Evolutionary conservation across 2,797 vertebrate species (phyloP).

Genomic region (Enteromius anoplus): DNA sequence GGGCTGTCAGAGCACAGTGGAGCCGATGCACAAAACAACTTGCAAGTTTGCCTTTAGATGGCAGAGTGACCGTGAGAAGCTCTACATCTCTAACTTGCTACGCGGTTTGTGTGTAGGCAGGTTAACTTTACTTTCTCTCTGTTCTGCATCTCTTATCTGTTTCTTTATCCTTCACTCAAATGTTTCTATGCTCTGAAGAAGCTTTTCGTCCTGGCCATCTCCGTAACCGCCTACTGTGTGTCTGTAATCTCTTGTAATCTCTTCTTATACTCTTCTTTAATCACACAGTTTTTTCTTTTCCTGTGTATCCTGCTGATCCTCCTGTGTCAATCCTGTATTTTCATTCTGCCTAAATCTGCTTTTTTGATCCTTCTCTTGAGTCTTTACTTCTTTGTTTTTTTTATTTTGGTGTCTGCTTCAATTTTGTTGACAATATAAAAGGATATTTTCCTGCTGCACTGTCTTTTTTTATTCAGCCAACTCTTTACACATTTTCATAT

Average conservation of each 20-base stretch:
- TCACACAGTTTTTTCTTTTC: conserved; percentile 48
- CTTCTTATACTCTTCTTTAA: conserved; percentile 66
- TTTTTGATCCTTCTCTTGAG: conserved; percentile 11
- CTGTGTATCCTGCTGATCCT: conserved; percentile 43
- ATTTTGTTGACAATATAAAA: neutral
- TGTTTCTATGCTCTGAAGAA: conserved; percentile 17
- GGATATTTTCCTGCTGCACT: neutral
- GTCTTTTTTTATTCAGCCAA: neutral
- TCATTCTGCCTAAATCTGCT: conserved; percentile 32
- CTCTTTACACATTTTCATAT: neutral
- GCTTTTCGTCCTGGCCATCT: conserved; percentile 47
- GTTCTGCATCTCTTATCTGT: conserved; percentile 47
- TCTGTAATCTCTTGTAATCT: conserved; percentile 62
- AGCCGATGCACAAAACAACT: neutral
- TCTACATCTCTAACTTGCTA: conserved; percentile 17
- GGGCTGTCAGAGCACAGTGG: neutral
- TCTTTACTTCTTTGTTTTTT: conserved; percentile 21
- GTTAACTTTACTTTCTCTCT: conserved; percentile 9
- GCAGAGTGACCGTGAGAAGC: neutral
- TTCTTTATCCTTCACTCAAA: conserved; percentile 50
- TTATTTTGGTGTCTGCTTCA: conserved; percentile 17
- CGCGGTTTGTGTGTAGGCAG: conserved; percentile 28
- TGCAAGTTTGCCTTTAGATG: conserved; percentile 20
- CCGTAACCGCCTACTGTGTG: conserved; percentile 44
- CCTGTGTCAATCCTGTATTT: conserved; percentile 34